phyloP scores from a whole-genome alignment of 2,113 vertebrate genomes.

The Pteruthius melanotis region DNA sequence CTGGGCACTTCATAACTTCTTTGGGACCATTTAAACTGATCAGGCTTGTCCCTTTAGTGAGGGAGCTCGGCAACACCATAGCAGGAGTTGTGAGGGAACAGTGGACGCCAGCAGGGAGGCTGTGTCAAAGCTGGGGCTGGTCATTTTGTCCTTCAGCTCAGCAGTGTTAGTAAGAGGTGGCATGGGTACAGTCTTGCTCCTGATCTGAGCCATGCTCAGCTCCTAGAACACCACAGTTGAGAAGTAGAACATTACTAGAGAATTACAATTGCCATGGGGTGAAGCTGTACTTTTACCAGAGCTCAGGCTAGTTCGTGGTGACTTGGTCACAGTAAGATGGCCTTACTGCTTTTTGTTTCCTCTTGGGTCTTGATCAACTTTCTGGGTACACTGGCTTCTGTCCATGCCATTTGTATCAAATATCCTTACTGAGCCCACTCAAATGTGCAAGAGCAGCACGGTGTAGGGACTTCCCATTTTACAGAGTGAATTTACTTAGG shows the following conservation, averaged over 20 bases:
- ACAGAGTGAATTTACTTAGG: background rate
- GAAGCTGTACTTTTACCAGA: background rate
- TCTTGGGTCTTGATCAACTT: background rate
- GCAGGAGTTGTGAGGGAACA: background rate
- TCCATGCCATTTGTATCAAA: background rate
- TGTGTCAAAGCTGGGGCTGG: background rate
- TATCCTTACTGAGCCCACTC: background rate
- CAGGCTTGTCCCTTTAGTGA: background rate
- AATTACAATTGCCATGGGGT: background rate
- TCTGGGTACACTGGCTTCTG: background rate
- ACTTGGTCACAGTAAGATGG: background rate
- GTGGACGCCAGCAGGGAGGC: background rate
- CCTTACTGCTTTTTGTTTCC: background rate
- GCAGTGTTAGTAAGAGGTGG: background rate
- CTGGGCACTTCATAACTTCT: background rate
- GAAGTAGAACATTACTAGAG: background rate
- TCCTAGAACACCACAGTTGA: background rate
- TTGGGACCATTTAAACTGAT: background rate
- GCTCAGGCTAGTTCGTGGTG: background rate
- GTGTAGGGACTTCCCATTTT: background rate
- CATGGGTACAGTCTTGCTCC: background rate
- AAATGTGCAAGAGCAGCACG: background rate
- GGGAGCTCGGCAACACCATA: background rate
- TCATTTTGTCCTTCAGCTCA: background rate
- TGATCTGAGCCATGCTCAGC: fast-evolving